Conservation (phyloP, 2,888 invertebrate species). For the Muscina levida region DNA sequence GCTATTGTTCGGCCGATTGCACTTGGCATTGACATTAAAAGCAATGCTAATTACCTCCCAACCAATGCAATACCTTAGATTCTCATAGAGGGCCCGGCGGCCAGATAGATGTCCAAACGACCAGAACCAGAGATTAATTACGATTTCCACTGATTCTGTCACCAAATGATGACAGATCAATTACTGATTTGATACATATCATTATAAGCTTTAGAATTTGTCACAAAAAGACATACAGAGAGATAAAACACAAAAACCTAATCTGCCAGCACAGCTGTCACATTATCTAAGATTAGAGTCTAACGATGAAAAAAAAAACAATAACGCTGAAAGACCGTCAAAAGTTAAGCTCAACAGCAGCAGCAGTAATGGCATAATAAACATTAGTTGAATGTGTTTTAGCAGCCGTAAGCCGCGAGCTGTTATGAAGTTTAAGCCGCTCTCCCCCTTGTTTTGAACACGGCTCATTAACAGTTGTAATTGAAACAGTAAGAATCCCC, state of each 20-base stretch:
- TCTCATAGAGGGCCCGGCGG: background rate
- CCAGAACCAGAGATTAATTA: constrained; percentile 1
- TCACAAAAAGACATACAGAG: too few species aligned
- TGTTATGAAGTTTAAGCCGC: background rate
- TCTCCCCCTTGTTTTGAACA: background rate
- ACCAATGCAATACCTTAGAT: background rate
- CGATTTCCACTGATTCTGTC: constrained; percentile 25
- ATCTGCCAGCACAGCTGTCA: too few species aligned
- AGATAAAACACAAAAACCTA: too few species aligned
- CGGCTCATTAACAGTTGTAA: too few species aligned
- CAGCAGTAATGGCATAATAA: too few species aligned
- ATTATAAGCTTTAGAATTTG: background rate
- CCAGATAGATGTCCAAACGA: background rate
- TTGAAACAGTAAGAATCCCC: too few species aligned
- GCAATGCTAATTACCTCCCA: constrained; percentile 34
- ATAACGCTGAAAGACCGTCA: too few species aligned
- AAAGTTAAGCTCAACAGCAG: too few species aligned
- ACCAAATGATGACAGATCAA: constrained; percentile 26
- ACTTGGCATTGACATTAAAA: constrained; percentile 38
- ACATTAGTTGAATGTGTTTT: too few species aligned
- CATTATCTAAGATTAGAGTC: too few species aligned
- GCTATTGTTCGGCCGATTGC: background rate
- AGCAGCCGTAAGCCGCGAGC: too few species aligned
- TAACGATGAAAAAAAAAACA: too few species aligned
- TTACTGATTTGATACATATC: constrained; percentile 6